These are phyloP conservation scores for Troides oblongomaculatus DNA, from an alignment of 2,888 invertebrate genomes.

Conservation along the genomic window DNA sequence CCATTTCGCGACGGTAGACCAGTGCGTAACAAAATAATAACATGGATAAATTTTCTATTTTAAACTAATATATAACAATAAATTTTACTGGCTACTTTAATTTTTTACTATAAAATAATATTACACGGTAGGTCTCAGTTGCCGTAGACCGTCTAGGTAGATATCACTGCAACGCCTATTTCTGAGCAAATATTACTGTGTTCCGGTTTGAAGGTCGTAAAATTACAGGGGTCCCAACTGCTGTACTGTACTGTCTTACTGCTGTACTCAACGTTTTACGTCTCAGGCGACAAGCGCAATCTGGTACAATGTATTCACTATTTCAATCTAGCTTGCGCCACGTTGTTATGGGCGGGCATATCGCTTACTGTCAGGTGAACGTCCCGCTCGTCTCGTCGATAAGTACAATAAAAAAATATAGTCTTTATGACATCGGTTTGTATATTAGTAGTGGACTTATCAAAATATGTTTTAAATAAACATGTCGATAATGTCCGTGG, in stretches of 20 bases:
- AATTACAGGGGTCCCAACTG: too few species aligned
- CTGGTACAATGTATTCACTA: not conserved
- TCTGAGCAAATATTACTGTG: not conserved
- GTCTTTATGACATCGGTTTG: not conserved
- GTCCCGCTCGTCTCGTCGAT: not conserved
- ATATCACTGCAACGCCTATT: not conserved
- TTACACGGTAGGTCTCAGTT: not conserved
- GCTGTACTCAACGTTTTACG: not conserved
- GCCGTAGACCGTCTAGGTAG: not conserved
- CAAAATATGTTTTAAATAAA: conserved; percentile 9
- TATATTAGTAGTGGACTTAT: not conserved
- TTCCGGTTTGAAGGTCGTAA: not conserved
- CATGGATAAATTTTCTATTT: not conserved
- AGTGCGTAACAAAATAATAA: not conserved
- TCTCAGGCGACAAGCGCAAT: not conserved
- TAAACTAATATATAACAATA: not conserved
- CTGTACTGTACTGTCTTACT: too few species aligned
- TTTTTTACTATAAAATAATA: too few species aligned
- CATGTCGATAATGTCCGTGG: not conserved
- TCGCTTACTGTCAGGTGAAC: too few species aligned
- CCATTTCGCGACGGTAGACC: conserved; percentile 12
- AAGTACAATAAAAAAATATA: not conserved
- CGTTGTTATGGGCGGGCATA: too few species aligned
- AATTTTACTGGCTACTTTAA: too few species aligned
- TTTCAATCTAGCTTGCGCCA: not conserved